phyloP scores from a whole-genome alignment of 2,888 invertebrate species.

The Machimus atricapillus region DNA sequence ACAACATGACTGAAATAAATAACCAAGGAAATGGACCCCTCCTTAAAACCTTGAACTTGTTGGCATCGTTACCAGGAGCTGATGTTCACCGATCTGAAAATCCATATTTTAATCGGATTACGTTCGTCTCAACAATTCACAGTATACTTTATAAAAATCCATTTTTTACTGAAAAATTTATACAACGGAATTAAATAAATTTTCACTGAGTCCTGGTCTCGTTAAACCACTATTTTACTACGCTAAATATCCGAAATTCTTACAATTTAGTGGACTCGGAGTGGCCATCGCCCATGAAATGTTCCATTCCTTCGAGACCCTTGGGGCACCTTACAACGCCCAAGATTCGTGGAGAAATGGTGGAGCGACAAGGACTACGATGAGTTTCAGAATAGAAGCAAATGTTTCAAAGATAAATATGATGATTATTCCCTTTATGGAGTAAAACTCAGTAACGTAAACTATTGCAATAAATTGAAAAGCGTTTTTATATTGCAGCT shows the following conservation, averaged over 20 bases:
- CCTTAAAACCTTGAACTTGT: background rate
- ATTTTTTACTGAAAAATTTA: too few relatives aligned
- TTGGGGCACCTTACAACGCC: background rate
- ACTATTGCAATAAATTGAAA: too few relatives aligned
- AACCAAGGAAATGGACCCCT: conserved; percentile 45
- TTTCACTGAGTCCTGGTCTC: background rate
- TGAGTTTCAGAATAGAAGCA: background rate
- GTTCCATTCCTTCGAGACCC: background rate
- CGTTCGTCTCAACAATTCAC: too few relatives aligned
- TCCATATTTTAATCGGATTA: too few relatives aligned
- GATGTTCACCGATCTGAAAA: too few relatives aligned
- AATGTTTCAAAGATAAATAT: background rate
- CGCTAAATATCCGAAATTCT: background rate
- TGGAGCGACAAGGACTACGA: background rate
- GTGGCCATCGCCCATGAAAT: background rate
- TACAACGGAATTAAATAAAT: background rate
- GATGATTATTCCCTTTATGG: background rate
- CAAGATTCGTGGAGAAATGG: background rate
- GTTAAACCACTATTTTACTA: background rate
- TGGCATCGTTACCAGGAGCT: conserved; percentile 46
- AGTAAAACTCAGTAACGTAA: too few relatives aligned
- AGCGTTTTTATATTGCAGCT: background rate
- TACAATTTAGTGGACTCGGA: background rate
- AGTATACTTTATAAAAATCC: too few relatives aligned
- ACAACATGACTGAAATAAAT: conserved; percentile 44